phyloP scores from a whole-genome alignment of 2,113 vertebrate species.

The Hippocampus mohnikei region DNA sequence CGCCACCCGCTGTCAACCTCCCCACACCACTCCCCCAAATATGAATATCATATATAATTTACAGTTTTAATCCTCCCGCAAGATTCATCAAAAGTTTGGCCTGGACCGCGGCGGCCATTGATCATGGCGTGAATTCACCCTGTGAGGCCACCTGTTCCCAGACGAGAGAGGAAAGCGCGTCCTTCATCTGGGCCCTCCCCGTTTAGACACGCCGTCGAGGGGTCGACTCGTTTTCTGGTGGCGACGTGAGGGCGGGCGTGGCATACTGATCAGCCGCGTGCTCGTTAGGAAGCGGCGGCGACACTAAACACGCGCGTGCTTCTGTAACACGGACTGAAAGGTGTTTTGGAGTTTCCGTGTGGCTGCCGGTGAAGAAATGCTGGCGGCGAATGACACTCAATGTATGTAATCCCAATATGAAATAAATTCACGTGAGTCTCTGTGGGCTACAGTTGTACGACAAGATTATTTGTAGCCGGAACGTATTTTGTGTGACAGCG shows the following conservation, averaged over 20 bases:
- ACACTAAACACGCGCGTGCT: slow-evolving; percentile 8
- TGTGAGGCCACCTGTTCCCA: slow-evolving; percentile 70
- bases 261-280: slow-evolving; percentile 55
- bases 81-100: slow-evolving; percentile 52
- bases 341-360: slow-evolving; percentile 9
- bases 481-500: background rate
- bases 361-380: background rate
- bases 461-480: background rate
- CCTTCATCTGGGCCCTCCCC: slow-evolving; percentile 54
- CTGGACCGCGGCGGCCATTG: slow-evolving; percentile 39
- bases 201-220: slow-evolving; percentile 45
- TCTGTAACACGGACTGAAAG: background rate
- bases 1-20: slow-evolving; percentile 17
- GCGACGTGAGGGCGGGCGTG: slow-evolving; percentile 26
- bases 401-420: slow-evolving; percentile 15
- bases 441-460: background rate
- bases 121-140: slow-evolving; percentile 63
- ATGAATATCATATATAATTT: slow-evolving; percentile 27
- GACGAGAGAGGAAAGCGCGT: slow-evolving; percentile 56
- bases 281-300: slow-evolving; percentile 25
- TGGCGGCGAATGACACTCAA: background rate
- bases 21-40: background rate
- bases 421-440: background rate
- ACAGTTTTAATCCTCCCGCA: slow-evolving; percentile 29
- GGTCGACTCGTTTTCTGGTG: slow-evolving; percentile 28